Percentiles rank a stretch among this genome's conserved stretches.
Conservation (phyloP, 2,888 invertebrate genomes). For the Muscina levida region DNA sequence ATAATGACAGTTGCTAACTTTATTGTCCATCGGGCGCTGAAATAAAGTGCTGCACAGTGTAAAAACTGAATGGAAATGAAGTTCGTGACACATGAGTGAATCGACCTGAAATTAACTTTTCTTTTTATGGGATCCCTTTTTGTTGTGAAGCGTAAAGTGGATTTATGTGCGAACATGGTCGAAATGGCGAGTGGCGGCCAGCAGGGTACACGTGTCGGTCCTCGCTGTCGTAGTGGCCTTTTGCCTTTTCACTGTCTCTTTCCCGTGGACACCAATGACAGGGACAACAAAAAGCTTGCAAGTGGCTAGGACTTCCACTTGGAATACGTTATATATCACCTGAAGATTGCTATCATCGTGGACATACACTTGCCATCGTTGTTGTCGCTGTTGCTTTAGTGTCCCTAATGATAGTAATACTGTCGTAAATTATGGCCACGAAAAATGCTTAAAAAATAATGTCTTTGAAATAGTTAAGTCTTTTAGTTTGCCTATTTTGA, state of each 20-base stretch:
- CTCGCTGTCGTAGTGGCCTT: slow-evolving; percentile 9
- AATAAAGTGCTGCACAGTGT: slow-evolving; percentile 19
- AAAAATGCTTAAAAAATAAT: slow-evolving; percentile 40
- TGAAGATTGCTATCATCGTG: slow-evolving; percentile 67
- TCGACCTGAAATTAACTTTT: slow-evolving; percentile 63
- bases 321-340: slow-evolving; percentile 57
- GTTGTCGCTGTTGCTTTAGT: slow-evolving; percentile 25
- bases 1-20: slow-evolving; percentile 63
- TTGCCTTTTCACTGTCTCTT: slow-evolving; percentile 6
- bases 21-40: slow-evolving; percentile 51
- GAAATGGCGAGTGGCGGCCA: slow-evolving; percentile 28
- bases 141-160: slow-evolving; percentile 28
- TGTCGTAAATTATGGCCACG: slow-evolving; percentile 67
- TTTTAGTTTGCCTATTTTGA: slow-evolving; percentile 5
- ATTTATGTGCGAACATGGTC: slow-evolving; percentile 65
- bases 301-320: slow-evolving; percentile 32
- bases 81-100: slow-evolving; percentile 65
- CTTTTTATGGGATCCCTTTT: slow-evolving; percentile 40
- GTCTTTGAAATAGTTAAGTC: slow-evolving; percentile 27
- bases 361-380: slow-evolving; percentile 67
- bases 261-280: slow-evolving; percentile 17
- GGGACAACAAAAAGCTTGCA: slow-evolving; percentile 34
- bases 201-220: slow-evolving; percentile 60
- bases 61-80: slow-evolving; percentile 44
- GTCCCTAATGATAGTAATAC: slow-evolving; percentile 67